These are phyloP conservation scores for Orchesellides sinensis DNA, from an alignment of 2,888 invertebrate genomes.

Conservation along the genomic window DNA sequence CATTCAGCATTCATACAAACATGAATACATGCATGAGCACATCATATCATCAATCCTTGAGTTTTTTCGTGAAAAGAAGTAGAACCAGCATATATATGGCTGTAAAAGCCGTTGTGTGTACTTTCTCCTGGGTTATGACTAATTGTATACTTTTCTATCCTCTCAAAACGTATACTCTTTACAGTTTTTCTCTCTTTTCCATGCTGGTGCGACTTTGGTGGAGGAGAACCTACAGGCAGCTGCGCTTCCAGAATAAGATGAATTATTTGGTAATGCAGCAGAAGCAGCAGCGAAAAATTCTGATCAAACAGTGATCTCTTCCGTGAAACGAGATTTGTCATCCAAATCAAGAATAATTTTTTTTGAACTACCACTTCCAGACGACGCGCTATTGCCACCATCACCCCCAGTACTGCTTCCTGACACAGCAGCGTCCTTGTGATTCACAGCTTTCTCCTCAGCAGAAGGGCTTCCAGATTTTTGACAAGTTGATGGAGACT, in stretches of 20 bases:
- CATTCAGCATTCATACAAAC: constrained; percentile 32
- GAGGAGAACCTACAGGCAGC: constrained; percentile 32
- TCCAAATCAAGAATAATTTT: constrained; percentile 89
- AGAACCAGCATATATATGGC: constrained; percentile 16
- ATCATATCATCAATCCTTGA: constrained; percentile 38
- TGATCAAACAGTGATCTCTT: constrained; percentile 86
- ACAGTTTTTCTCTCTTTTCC: not conserved
- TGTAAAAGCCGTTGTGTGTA: too few relatives aligned
- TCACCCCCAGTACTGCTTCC: constrained; percentile 3
- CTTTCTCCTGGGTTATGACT: too few relatives aligned
- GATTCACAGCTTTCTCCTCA: constrained; percentile 79
- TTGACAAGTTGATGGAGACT: constrained; percentile 51
- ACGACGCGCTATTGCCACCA: constrained; percentile 9
- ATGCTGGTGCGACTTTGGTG: constrained; percentile 51
- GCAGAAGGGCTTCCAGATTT: constrained; percentile 51
- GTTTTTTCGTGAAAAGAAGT: constrained; percentile 1
- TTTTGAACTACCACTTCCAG: constrained; percentile 81
- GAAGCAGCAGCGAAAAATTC: constrained; percentile 49
- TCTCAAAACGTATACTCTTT: not conserved
- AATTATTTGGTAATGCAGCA: constrained; percentile 17
- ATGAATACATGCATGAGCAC: constrained; percentile 64
- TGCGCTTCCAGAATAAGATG: constrained; percentile 10
- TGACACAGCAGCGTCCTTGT: constrained; percentile 75
- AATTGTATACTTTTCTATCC: not conserved
- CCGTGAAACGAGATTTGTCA: constrained; percentile 88